Evolutionary conservation across 2,113 vertebrate species (phyloP), one percentile per base, ranked within the genome.

Genomic region (Corythaixoides concolor): DNA sequence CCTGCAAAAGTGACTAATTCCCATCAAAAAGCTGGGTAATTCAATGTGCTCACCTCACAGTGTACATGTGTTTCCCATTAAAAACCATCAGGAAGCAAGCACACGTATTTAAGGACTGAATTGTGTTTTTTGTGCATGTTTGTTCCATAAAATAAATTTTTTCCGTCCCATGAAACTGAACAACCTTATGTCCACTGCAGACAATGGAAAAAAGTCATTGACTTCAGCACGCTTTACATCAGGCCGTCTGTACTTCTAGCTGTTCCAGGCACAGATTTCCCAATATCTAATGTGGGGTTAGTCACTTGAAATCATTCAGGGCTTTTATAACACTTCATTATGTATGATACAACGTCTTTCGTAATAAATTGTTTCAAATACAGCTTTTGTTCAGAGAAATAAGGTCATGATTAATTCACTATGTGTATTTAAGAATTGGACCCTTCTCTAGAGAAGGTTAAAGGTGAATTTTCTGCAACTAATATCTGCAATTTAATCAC

Each of bases 301-400:
- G 85, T 87, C 33, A 85, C 72, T 92, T 78, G 45, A 97, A 94
- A 82, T 72, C 15, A 62, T 85, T 90, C 73, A 82, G 60, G 69
- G 49, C 53, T 73, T 94, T 94, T 85, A 79, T 82, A 96, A 69
- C 89, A 89, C 90, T 95, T 96, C 90, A 93, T 96, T 93, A 92
- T 41, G 66, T 47, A 90, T 87, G 76, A 95, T 87, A 90, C 56
- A 92, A 91, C 52, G 81, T 60, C 68, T 94, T 95, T 94, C 64
- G 89, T 83, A 86, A 86, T 53, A 77, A 84, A 66, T 87, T 77
- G 23, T 90, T 93, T 92, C 75, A 92, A 87, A 81, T 56, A 49
- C 45, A 72, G 52, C 53, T 89, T 92, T 93, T 89, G 30, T 94
- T 95, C 49, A 37, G 76, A 83, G 76, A 89, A 90, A 87, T 35